phyloP scores from a whole-genome alignment of 2,797 vertebrate genomes.

The Microctenopoma stevenorrisi region DNA sequence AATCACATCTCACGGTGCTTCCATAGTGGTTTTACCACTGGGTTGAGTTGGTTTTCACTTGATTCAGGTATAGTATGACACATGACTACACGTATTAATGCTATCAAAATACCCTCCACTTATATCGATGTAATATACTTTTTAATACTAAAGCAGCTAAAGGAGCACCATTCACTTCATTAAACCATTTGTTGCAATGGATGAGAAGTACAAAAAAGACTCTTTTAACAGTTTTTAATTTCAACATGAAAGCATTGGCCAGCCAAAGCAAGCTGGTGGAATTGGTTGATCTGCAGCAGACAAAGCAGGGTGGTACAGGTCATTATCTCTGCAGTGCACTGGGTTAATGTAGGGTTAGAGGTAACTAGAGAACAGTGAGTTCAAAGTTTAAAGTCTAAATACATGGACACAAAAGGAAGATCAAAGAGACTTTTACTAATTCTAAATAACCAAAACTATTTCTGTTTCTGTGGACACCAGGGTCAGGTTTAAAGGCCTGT shows the following conservation, averaged over 20 bases:
- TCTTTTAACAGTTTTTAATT: constrained; percentile 58
- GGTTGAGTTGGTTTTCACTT: constrained; percentile 14
- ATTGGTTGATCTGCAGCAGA: constrained; percentile 32
- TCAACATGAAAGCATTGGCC: constrained; percentile 46
- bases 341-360: constrained; percentile 45
- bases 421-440: constrained; percentile 22
- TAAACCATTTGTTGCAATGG: constrained; percentile 54
- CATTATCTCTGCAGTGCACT: constrained; percentile 21
- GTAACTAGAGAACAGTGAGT: constrained; percentile 43
- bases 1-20: constrained; percentile 20
- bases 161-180: constrained; percentile 7
- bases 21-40: constrained; percentile 30
- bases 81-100: not conserved
- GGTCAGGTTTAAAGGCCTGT: constrained; percentile 30
- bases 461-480: not conserved
- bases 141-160: constrained; percentile 8
- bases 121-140: not conserved
- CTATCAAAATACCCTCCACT: not conserved
- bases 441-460: constrained; percentile 20
- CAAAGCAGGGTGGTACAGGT: constrained; percentile 3
- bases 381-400: constrained; percentile 55
- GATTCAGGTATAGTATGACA: constrained; percentile 29
- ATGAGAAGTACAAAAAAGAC: constrained; percentile 19
- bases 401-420: constrained; percentile 25
- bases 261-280: constrained; percentile 46